A percentile compares a stretch with the other conserved stretches of the same genome.
Conservation (phyloP, 2,113 vertebrate genomes). For the Petrocephalus zakoni region DNA sequence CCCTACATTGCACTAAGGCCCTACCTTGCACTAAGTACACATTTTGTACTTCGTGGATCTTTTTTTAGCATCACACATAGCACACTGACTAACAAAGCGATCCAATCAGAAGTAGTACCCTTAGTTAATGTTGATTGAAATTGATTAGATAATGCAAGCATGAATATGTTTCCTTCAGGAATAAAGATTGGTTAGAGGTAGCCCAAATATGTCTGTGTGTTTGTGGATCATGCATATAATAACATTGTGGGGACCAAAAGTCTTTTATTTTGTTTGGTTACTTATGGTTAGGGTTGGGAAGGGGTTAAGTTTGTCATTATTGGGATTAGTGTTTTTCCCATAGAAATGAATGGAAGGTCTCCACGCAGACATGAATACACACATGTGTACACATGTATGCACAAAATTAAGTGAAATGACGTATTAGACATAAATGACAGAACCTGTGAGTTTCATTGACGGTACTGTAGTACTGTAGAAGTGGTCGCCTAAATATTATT, state of each 20-base stretch:
- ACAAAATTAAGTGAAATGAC: neutral
- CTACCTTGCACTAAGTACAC: too few species aligned
- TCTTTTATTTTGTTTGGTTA: neutral
- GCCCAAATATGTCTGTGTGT: too few species aligned
- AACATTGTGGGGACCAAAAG: neutral
- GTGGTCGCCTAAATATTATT: neutral
- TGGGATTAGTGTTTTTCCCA: neutral
- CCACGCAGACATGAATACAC: neutral
- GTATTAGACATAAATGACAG: neutral
- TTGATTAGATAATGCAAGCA: too few species aligned
- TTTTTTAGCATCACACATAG: too few species aligned
- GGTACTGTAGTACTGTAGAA: neutral
- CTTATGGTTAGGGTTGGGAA: neutral
- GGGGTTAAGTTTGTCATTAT: neutral
- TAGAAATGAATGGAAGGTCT: neutral
- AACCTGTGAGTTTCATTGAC: neutral
- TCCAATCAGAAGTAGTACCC: too few species aligned
- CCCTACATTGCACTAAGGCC: too few species aligned
- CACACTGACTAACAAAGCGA: too few species aligned
- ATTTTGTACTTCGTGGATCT: too few species aligned
- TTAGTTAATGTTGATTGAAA: too few species aligned
- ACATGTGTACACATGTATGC: neutral
- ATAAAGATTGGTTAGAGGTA: too few species aligned
- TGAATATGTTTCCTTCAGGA: too few species aligned
- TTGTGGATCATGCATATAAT: too few species aligned